Base-by-base conservation (phyloP, 2,113 vertebrate genomes). In the Eublepharis macularius region DNA sequence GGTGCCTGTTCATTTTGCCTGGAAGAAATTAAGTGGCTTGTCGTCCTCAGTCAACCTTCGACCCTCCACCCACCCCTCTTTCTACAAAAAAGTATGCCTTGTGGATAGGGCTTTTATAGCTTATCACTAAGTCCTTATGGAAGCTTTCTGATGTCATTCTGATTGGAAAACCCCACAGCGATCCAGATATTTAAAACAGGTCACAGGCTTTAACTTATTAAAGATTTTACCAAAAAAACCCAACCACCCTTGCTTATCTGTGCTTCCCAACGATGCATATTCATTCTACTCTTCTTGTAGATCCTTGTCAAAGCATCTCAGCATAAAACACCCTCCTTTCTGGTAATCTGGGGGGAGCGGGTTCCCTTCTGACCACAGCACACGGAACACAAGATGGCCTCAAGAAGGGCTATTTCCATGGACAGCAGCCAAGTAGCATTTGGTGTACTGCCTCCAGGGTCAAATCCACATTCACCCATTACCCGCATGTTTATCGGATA, bases 1-100 rank as follows among this genome's bases (percentile, higher is more conserved):
- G 92, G 92, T 92, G 93, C 89, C 92, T 87, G 92, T 90, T 95
- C 94, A 91, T 95, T 95, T 92, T 90, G 92, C 92, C 89, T 89
- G 90, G 93, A 94, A 91, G 91, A 89, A 93, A 95, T 94, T 92
- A 94, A 94, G 89, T 88, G 68, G 47, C 94, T 93, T 92, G 92
- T 93, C 93, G 94, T 89, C 91, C 0, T 0, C 85, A 87, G 90
- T 90, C 91, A 92, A 89, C 94, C 90, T 87, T 86, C 77, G 80
- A 51, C 7, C 80, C 26, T 47, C 24, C 4, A n/a, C 54, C 51
- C 17, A 36, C 24, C 76, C 77, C 3, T 54, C 82, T 75, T 81
- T 90, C 78, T 83, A 88, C 90, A 89, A 94, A 94, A 93, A 91
- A 78, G 32, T 90, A 88, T 82, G 83, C 82, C 92, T 94, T 92